Evolutionary conservation across 2,888 invertebrate species (phyloP).

Genomic region (Antheraea yamamai): DNA sequence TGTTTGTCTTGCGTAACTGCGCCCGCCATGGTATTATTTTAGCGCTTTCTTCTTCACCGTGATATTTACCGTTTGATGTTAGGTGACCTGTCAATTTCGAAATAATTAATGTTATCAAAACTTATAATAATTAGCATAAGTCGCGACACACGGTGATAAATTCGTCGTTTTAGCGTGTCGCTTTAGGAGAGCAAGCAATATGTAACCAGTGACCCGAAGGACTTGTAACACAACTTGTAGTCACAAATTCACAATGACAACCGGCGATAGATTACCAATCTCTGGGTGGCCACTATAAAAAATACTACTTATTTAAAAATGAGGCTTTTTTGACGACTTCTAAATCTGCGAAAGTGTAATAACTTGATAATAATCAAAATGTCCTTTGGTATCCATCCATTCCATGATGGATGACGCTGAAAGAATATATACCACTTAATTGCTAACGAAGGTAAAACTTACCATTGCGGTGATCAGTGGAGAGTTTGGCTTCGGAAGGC

Average conservation of each 20-base stretch:
- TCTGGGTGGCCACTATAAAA: too few relatives aligned
- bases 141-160: too few relatives aligned
- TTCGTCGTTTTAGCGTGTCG: too few relatives aligned
- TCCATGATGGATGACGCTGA: not conserved
- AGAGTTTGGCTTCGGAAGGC: slow-evolving; percentile 68
- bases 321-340: too few relatives aligned
- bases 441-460: not conserved
- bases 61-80: slow-evolving; percentile 65
- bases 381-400: too few relatives aligned
- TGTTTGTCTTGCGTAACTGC: slow-evolving; percentile 93
- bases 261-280: too few relatives aligned
- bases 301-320: too few relatives aligned
- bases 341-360: too few relatives aligned
- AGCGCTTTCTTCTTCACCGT: slow-evolving; percentile 82
- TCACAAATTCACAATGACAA: too few relatives aligned
- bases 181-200: too few relatives aligned
- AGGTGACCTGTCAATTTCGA: slow-evolving; percentile 55
- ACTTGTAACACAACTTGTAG: too few relatives aligned
- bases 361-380: not conserved
- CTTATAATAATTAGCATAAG: not conserved
- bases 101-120: slow-evolving; percentile 8
- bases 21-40: slow-evolving; percentile 95
- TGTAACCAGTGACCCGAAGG: too few relatives aligned
- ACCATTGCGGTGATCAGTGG: slow-evolving; percentile 70
- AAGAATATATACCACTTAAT: not conserved